These are phyloP conservation scores for Delia radicum DNA, from an alignment of 1,140 invertebrate genomes.

Conservation along the genomic window DNA sequence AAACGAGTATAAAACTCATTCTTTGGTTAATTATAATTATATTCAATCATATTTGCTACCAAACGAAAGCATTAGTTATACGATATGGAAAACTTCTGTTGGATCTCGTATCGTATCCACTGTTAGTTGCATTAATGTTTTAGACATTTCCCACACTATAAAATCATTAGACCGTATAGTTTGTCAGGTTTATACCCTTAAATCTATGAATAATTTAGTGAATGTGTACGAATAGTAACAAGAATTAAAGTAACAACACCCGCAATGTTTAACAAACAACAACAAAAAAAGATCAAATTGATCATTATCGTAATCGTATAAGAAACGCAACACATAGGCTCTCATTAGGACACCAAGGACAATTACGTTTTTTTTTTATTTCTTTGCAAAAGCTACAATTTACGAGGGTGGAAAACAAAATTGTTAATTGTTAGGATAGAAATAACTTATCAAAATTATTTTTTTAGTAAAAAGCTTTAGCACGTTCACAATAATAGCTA, in stretches of 20 bases:
- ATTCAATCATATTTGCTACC: background rate
- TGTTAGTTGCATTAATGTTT: background rate
- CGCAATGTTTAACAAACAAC: background rate
- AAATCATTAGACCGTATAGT: constrained; percentile 46
- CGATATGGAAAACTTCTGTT: too few species aligned
- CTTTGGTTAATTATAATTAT: background rate
- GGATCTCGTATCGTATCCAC: too few species aligned
- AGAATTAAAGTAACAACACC: background rate
- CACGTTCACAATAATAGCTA: too few species aligned
- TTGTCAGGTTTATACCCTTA: constrained; percentile 33
- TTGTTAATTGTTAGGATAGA: too few species aligned
- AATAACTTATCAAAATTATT: too few species aligned
- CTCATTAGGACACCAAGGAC: background rate
- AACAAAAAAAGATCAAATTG: constrained; percentile 12
- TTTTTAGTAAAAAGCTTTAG: too few species aligned
- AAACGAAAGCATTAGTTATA: background rate
- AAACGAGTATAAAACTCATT: background rate
- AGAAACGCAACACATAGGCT: background rate
- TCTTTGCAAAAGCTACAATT: background rate
- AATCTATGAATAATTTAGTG: constrained; percentile 25
- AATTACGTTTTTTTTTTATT: background rate
- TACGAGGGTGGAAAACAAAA: background rate
- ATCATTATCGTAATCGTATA: constrained; percentile 10
- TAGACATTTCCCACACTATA: constrained; percentile 31
- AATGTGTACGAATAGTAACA: background rate